phyloP scores from a whole-genome alignment of 2,888 invertebrate species.

The Hirtodrosophila histrioides region DNA sequence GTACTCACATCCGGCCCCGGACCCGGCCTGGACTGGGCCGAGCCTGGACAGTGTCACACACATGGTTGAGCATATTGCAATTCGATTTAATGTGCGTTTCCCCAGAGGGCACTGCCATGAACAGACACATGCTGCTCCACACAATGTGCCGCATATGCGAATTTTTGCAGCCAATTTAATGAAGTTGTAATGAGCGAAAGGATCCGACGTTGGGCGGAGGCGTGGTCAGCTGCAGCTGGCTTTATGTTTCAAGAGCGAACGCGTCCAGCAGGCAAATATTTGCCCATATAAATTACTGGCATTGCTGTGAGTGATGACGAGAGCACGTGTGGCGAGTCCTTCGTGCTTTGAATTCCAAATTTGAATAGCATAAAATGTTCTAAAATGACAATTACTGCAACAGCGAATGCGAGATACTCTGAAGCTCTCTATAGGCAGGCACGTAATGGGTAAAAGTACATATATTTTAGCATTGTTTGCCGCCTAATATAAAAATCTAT shows the following conservation, averaged over 20 bases:
- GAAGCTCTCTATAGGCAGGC: not conserved
- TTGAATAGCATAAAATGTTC: conserved; percentile 3
- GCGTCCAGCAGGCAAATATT: conserved; percentile 60
- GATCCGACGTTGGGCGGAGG: conserved; percentile 3
- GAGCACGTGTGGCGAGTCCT: conserved; percentile 46
- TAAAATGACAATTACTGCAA: conserved; percentile 34
- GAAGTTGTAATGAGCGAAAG: conserved; percentile 65
- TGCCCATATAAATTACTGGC: conserved; percentile 70
- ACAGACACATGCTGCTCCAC: not conserved
- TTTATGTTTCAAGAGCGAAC: not conserved
- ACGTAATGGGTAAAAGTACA: not conserved
- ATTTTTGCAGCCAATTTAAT: conserved; percentile 55
- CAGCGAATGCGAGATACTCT: conserved; percentile 7
- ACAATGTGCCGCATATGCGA: conserved; percentile 54
- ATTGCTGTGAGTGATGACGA: conserved; percentile 44
- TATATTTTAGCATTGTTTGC: too few species aligned
- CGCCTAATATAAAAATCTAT: too few species aligned
- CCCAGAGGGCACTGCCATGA: conserved; percentile 20
- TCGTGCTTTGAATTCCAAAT: conserved; percentile 64
- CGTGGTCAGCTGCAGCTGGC: conserved; percentile 44
- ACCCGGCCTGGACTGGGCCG: not conserved
- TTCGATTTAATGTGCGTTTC: conserved; percentile 56
- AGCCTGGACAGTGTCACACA: conserved; percentile 10
- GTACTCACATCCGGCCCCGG: conserved; percentile 10
- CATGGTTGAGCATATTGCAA: conserved; percentile 36